Evolutionary conservation across 2,888 invertebrate species (phyloP), one percentile per base, ranked within the genome.

Genomic region (Chydorus sphaericus): DNA sequence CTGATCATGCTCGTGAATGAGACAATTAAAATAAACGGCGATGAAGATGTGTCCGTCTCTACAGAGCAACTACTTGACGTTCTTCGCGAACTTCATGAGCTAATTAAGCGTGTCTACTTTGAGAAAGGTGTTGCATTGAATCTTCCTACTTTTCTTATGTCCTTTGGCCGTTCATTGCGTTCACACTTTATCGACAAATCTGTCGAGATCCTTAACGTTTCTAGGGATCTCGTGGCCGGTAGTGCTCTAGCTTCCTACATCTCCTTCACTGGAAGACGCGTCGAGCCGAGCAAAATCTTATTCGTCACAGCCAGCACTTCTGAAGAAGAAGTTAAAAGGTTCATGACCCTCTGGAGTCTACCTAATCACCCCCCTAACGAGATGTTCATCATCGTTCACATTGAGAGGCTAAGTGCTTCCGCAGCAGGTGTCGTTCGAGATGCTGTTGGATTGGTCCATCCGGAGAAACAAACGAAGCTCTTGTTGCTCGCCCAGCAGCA

Each of bases 401-500:
- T 52, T 11, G 52, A 52, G 52, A 52, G 52, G 26, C 52, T 52
- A 1, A 18, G 23, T 4, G 36, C 52, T 3, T 33, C 33, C 8
- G 10, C 31, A 6, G 52, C 52, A 4, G 23, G 37, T 23, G 52
- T 37, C 2, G 37, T 52, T 26, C 33, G 52, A 3, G 52, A 52
- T 18, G 36, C 16, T 23, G 52, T 52, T 1, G 52, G 23, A 16
- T 37, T 33, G 8, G 23, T 52, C 18, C 20, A 36, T 16, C 52
- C 33, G 10, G 52, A 52, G 11, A 33, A 37, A 2, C 52, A 37
- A 7, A 11, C 36, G 10, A 52, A 52, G 26, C 52, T 52, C 3
- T 14, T 52, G 20, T 26, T 52, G 11, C 20, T 52, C 11, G 52
- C 52, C 37, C 52, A 52, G 37, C 52, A 52, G 6, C 52, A 52